Base-by-base conservation (phyloP, 2,888 invertebrate genomes). In the Dichetophora obliterata region DNA sequence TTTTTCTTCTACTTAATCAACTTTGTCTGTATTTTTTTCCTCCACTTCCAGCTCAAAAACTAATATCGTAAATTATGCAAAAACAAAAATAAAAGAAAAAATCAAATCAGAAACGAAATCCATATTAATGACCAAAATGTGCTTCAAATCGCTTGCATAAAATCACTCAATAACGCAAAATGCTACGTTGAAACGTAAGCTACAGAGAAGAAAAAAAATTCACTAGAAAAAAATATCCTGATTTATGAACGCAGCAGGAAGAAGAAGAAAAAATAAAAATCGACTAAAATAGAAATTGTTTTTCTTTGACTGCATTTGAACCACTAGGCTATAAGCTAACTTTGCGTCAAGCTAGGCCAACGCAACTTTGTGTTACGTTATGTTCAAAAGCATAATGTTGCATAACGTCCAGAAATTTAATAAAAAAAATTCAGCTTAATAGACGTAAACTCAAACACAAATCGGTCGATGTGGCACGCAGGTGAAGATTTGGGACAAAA, bases 81-180 rank as follows among this genome's bases (percentile, higher is more conserved):
- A 69, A 57, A 48, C 43, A 22, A 19, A 11, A 5, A 14, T 11
- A 6, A 71, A 54, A 57, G 5, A 19, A 11, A 0, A n/a, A n/a
- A 57, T 37, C 31, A 37, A 71, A 34, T n/a, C n/a, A n/a, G n/a
- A n/a, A n/a, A n/a, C 16, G 14, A 52, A 72, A 72, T 59, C 24
- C 59, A 24, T 72, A 59, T 22, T 65, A 65, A 52, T 74, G 74
- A 74, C 61, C 27, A 54, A 74, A 65, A 74, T 65, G 54, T 71
- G 52, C 59, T 61, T 69, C 69, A 61, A 50, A 68, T 70, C 34
- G 52, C 72, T 43, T 11, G 52, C 63, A 65, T 54, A 65, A 74
- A 52, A 24, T 65, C 74, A 74, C 65, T 52, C 74, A 74, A 74
- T 74, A 54, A 61, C 73, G 48, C 2, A 19, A 57, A 70, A 22